These are phyloP conservation scores for Nymphalis c-album DNA, from an alignment of 2,888 invertebrate genomes.

Conservation along the genomic window DNA sequence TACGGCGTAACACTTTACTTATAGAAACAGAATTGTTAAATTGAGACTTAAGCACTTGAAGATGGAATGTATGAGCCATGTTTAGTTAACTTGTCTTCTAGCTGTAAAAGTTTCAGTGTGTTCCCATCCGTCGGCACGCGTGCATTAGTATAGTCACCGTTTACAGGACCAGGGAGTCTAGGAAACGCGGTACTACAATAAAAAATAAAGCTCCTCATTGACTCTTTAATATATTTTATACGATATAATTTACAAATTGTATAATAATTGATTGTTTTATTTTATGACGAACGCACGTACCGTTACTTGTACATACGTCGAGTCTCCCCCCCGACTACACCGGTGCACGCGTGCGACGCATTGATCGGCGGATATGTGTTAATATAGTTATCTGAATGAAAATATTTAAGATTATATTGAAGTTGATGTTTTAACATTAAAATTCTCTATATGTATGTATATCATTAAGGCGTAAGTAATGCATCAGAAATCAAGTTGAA, in stretches of 20 bases:
- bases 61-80: conserved; percentile 35
- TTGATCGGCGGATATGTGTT: conserved; percentile 25
- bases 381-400: conserved; percentile 52
- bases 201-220: not conserved
- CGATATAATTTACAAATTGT: not conserved
- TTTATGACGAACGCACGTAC: not conserved
- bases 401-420: conserved; percentile 63
- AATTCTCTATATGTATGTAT: conserved; percentile 51
- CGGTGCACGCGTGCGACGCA: conserved; percentile 9
- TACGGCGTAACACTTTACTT: conserved; percentile 51
- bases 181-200: not conserved
- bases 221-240: not conserved
- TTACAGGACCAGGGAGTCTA: not conserved
- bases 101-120: conserved; percentile 8
- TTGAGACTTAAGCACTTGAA: conserved; percentile 11
- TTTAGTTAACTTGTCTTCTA: conserved; percentile 4
- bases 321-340: not conserved
- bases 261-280: not conserved
- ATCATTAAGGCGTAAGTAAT: conserved; percentile 51
- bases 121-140: conserved; percentile 9
- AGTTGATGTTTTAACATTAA: conserved; percentile 62
- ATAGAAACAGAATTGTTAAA: conserved; percentile 30
- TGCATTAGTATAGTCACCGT: conserved; percentile 13
- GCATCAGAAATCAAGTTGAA: conserved; percentile 53
- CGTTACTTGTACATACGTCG: not conserved